Evolutionary conservation across 2,888 invertebrate species (phyloP), one percentile per base, ranked within the genome.

Genomic region (Agrochola lychnidis): DNA sequence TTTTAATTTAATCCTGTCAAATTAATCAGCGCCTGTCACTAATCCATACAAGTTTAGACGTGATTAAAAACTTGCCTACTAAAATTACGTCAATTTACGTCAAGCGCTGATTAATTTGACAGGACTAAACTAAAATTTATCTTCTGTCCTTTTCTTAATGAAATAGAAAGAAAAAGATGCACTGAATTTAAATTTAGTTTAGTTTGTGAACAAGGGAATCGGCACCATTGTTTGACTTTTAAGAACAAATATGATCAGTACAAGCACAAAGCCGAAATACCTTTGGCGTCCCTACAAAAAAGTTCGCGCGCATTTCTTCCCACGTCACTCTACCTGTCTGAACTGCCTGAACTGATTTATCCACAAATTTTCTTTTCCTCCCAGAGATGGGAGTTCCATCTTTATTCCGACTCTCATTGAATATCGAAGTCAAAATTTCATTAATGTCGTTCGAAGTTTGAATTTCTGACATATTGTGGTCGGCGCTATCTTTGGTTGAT

Each of bases 201-300:
- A n/a, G n/a, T n/a, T n/a, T n/a, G n/a, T n/a, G n/a, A n/a, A n/a
- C n/a, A n/a, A n/a, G n/a, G n/a, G n/a, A n/a, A n/a, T n/a, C n/a
- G n/a, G n/a, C n/a, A n/a, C n/a, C n/a, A n/a, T 2, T 25, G 25
- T 6, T 25, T 7, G 25, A 57, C 14, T 25, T 16, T 14, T 57
- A n/a, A 25, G 61, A 7, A 68, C 87, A 87, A 72, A 70, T 4
- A 66, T 88, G 87, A 67, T 77, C 79, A 53, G n/a, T 30, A 71
- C 89, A 89, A 3, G 78, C 71, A 68, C 88, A 88, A 40, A 88
- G 74, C 7, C 72, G 77, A 19, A 82, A 84, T 56, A 88, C 78
- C 30, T 88, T 88, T 0, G 88, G 88, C 5, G 81, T 64, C 0
- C 89, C 87, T 0, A 82, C 78, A 73, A 89, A 89, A 19, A 88